A percentile compares a stretch with the other conserved stretches of the same genome.
Evolutionary conservation across 2,888 invertebrate species (phyloP).

Genomic region (Sphinx pinastri): DNA sequence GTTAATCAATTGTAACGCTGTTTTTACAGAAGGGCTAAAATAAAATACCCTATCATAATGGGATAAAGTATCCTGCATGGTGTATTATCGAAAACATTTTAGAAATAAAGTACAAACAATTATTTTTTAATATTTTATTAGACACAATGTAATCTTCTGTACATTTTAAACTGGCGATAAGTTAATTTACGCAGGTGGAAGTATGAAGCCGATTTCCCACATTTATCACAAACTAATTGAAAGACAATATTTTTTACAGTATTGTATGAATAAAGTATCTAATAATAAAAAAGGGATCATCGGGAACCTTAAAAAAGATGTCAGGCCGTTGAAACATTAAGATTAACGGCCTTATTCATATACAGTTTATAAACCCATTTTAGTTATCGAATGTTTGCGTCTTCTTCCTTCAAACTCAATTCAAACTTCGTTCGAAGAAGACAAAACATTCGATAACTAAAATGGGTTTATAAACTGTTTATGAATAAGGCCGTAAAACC

Average conservation of each 20-base stretch:
- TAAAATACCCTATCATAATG: no score
- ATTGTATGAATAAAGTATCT: background rate
- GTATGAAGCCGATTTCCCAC: background rate
- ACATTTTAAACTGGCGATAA: conserved; percentile 25
- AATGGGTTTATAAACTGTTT: no score
- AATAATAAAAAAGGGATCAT: background rate
- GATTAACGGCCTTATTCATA: no score
- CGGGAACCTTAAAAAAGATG: background rate
- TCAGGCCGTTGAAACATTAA: background rate
- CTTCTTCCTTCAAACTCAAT: no score
- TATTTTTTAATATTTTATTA: conserved; percentile 27
- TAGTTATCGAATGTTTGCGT: no score
- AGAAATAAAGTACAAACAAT: background rate
- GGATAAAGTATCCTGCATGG: no score
- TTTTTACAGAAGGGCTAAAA: no score
- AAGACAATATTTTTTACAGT: conserved; percentile 17
- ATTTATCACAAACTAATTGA: conserved; percentile 23
- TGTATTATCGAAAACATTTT: background rate
- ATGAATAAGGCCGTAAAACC: no score
- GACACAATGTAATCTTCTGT: conserved; percentile 24
- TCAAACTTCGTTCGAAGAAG: no score
- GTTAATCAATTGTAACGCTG: no score
- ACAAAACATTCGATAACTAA: no score
- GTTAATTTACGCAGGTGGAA: conserved; percentile 16
- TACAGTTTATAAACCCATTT: no score